phyloP scores from a whole-genome alignment of 1,140 invertebrate species.

The Ptiloglossa arizonensis region DNA sequence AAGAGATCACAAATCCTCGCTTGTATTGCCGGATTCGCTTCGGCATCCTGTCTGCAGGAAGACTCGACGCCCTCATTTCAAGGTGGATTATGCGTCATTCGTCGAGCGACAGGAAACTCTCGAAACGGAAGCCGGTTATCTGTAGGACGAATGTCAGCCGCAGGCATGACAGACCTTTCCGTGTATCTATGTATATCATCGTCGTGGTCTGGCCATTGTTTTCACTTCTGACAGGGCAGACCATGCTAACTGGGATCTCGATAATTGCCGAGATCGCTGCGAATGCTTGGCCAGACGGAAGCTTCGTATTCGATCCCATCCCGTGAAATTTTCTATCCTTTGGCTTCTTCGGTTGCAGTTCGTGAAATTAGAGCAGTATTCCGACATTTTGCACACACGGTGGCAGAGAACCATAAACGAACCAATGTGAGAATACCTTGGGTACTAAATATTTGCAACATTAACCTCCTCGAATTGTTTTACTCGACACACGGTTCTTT shows the following conservation, averaged over 20 bases:
- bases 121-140: slow-evolving; percentile 58
- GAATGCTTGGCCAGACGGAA: too few relatives aligned
- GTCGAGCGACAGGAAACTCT: slow-evolving; percentile 47
- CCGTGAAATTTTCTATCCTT: neutral
- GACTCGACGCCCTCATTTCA: slow-evolving; percentile 13
- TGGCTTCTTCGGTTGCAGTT: too few relatives aligned
- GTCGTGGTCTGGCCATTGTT: slow-evolving; percentile 27
- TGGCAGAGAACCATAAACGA: too few relatives aligned
- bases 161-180: slow-evolving; percentile 48
- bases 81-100: slow-evolving; percentile 58
- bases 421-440: too few relatives aligned
- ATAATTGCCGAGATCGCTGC: slow-evolving; percentile 23
- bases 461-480: too few relatives aligned
- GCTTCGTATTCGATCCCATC: too few relatives aligned
- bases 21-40: slow-evolving; percentile 38
- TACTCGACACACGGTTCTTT: too few relatives aligned
- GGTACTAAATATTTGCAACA: too few relatives aligned
- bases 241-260: slow-evolving; percentile 17
- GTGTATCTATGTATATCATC: slow-evolving; percentile 33
- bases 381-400: too few relatives aligned
- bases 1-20: slow-evolving; percentile 46
- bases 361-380: too few relatives aligned
- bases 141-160: slow-evolving; percentile 44
- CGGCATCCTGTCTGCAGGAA: slow-evolving; percentile 45
- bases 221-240: slow-evolving; percentile 17